phyloP scores from a whole-genome alignment of 2,113 vertebrate genomes.

The Himantopus leucocephalus region DNA sequence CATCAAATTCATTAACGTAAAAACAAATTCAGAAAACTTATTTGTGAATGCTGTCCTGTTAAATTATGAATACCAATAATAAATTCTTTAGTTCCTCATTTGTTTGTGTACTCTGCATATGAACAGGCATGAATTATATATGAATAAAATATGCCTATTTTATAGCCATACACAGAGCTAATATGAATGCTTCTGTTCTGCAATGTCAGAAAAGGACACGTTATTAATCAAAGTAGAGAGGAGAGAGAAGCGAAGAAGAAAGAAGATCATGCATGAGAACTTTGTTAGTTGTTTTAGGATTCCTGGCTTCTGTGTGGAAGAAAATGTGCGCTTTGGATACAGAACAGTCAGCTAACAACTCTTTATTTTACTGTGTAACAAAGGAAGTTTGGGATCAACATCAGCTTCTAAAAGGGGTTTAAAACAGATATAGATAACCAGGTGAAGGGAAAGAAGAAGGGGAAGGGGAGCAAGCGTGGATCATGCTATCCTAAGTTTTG shows the following conservation, averaged over 20 bases:
- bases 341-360: not conserved
- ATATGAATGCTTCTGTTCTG: not conserved
- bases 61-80: slow-evolving; percentile 19
- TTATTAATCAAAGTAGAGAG: not conserved
- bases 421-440: not conserved
- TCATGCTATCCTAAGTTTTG: not conserved
- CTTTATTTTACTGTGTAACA: not conserved
- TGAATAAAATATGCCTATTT: slow-evolving; percentile 34
- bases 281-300: not conserved
- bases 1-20: slow-evolving; percentile 14
- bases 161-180: not conserved
- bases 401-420: not conserved
- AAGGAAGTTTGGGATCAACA: not conserved
- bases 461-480: accelerated
- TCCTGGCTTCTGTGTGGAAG: not conserved
- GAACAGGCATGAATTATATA: not conserved
- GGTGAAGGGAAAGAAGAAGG: not conserved
- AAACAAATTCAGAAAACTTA: not conserved
- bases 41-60: slow-evolving; percentile 9
- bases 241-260: not conserved
- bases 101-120: not conserved
- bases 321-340: not conserved
- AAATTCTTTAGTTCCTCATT: slow-evolving; percentile 30
- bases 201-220: slow-evolving; percentile 3
- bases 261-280: not conserved